Base-by-base conservation (phyloP, 2,888 invertebrate genomes). In the Xestia c-nigrum region DNA sequence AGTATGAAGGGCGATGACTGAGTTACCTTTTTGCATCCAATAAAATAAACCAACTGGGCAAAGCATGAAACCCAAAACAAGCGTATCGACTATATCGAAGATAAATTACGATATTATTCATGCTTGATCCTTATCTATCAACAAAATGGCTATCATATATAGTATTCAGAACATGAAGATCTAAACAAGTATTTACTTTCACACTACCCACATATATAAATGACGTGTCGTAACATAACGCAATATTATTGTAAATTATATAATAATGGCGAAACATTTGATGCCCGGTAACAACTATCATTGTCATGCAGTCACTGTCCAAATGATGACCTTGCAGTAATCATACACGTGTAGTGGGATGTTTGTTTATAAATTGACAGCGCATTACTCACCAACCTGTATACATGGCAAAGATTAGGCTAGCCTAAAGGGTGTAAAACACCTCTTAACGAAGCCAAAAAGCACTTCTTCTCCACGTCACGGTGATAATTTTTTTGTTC, bases 191-290 rank as follows among this genome's bases (percentile, higher is more conserved):
- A 52, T 80, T 64, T 46, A 65, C 64, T 83, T 43, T 65, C 24
- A 38, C 52, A 24, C 57, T 5, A 3, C 14, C 40, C 47, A 76
- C 47, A 55, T 68, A 19, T 16, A 12, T 38, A 55, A 24, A 31
- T 69, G 65, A 19, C 55, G 66, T 70, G 69, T 69, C 68, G 31
- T 14, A 31, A 66, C 12, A 74, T 67, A 61, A 43, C 63, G 80
- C 80, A 81, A 78, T 24, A 52, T 24, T 50, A 63, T 73, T 57
- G 73, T 21, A 81, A 79, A 74, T 67, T 50, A 69, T 57, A 72
- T 61, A 81, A 79, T 73, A 73, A 64, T 81, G 50, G 57, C 67
- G 81, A 67, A 84, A 79, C 57, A 57, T 68, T 46, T 43, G 21
- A n/a, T 12, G 38, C 5, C 6, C n/a, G 7, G n/a, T 73, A 69